phyloP scores from a whole-genome alignment of 2,113 vertebrate genomes.

The Progne subis region DNA sequence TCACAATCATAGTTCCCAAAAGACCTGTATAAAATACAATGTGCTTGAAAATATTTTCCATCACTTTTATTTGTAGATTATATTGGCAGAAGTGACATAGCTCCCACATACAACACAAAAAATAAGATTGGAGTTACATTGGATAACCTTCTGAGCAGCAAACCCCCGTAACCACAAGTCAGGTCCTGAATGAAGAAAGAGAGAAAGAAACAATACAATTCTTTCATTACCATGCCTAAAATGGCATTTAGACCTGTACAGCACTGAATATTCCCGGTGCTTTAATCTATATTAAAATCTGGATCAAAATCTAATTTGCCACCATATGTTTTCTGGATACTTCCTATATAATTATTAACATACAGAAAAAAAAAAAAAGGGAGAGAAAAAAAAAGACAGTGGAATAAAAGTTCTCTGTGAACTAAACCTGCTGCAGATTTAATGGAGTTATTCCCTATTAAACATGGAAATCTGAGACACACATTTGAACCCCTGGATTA shows the following conservation, averaged over 20 bases:
- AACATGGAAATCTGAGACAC: neutral
- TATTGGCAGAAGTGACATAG: neutral
- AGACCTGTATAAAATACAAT: neutral
- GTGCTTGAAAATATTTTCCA: neutral
- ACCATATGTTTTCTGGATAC: neutral
- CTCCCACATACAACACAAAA: neutral
- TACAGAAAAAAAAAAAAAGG: neutral
- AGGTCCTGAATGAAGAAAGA: neutral
- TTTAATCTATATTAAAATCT: neutral
- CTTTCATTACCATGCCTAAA: neutral
- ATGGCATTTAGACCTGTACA: accelerated
- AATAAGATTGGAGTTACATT: neutral
- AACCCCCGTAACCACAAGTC: neutral
- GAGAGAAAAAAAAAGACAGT: neutral
- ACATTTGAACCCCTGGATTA: neutral
- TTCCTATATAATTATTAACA: neutral
- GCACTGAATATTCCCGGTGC: neutral
- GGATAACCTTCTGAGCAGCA: neutral
- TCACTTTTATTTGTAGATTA: neutral
- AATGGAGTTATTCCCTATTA: neutral
- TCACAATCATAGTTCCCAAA: neutral
- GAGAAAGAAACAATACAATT: neutral
- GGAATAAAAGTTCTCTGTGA: neutral
- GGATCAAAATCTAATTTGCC: neutral
- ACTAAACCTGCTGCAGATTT: neutral